Conservation (phyloP, 2,113 vertebrate species). For the Zootoca vivipara region DNA sequence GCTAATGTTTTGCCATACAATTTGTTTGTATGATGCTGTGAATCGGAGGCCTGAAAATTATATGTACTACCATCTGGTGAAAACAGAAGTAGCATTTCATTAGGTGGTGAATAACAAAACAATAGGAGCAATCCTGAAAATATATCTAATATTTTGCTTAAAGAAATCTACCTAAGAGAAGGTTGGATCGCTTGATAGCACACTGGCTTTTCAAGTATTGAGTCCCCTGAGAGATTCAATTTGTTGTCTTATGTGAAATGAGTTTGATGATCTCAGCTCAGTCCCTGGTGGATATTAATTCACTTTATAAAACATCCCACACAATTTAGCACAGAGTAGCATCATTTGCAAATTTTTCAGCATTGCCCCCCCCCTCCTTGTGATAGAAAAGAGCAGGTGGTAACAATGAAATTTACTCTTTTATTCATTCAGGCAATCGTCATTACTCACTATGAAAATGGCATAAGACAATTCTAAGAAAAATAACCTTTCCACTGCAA, state of each 20-base stretch:
- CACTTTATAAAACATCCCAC: constrained; percentile 76
- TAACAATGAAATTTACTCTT: constrained; percentile 41
- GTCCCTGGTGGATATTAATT: constrained; percentile 81
- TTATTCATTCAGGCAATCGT: constrained; percentile 5
- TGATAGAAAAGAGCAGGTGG: constrained; percentile 57
- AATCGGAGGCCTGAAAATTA: constrained; percentile 68
- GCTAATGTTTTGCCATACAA: constrained; percentile 68
- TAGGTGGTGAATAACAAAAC: constrained; percentile 62
- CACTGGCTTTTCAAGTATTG: constrained; percentile 68
- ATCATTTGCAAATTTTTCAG: constrained; percentile 64
- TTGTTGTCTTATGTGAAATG: constrained; percentile 83
- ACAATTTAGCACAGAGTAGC: constrained; percentile 75
- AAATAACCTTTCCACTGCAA: constrained; percentile 38
- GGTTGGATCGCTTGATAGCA: constrained; percentile 57
- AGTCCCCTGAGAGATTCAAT: constrained; percentile 78
- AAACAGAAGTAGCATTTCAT: constrained; percentile 73
- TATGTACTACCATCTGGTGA: constrained; percentile 74
- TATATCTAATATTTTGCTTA: constrained; percentile 69
- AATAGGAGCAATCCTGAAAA: constrained; percentile 60
- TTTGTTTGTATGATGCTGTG: constrained; percentile 66
- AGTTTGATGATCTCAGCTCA: constrained; percentile 81
- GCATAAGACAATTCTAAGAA: constrained; percentile 20
- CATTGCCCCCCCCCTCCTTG: constrained; percentile 12
- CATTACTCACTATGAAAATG: constrained; percentile 30
- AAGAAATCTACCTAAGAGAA: constrained; percentile 68